These are phyloP conservation scores for Tapirus indicus DNA, from an alignment of 2,797 vertebrate species.

Conservation along the genomic window DNA sequence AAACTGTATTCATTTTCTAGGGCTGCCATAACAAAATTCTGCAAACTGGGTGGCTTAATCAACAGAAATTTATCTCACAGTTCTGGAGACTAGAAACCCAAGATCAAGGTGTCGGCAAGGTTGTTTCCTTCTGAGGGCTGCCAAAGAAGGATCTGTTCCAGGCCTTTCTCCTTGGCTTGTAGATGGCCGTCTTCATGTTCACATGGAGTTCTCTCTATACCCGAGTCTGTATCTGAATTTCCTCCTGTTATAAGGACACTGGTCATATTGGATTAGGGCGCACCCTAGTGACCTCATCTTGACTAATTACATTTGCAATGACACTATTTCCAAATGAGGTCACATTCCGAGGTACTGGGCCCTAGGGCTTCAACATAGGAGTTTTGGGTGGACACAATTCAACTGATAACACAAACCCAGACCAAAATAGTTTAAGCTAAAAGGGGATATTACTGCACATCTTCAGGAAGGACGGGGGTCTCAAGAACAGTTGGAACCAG, in stretches of 20 bases:
- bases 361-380: background rate
- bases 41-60: background rate
- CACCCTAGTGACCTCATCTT: background rate
- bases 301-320: background rate
- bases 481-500: background rate
- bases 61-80: background rate
- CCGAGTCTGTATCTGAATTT: background rate
- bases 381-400: background rate
- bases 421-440: background rate
- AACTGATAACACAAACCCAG: background rate
- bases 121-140: background rate
- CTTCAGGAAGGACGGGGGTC: background rate
- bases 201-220: background rate
- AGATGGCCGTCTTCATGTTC: background rate
- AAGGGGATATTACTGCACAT: background rate
- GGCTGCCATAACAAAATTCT: background rate
- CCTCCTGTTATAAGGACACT: background rate
- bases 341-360: background rate
- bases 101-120: background rate
- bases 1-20: background rate
- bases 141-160: background rate
- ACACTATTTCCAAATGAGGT: background rate
- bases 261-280: background rate
- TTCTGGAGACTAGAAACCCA: background rate
- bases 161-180: background rate